A percentile compares a stretch with the other conserved stretches of the same genome.
Evolutionary conservation across 2,113 vertebrate species (phyloP).

Genomic region (Ciconia stormi): DNA sequence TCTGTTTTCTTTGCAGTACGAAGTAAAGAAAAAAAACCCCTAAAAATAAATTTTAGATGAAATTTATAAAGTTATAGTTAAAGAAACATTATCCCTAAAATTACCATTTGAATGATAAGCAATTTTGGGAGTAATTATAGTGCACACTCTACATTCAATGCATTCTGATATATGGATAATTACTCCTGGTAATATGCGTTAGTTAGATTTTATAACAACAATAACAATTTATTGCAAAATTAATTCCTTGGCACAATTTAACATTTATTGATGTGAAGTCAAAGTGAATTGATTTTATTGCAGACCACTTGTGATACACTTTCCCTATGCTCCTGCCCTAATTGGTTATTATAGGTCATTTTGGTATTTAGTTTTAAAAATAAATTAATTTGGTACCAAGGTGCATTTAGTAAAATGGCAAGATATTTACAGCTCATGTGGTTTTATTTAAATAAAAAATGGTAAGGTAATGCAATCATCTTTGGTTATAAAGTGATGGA

Average conservation of each 20-base stretch:
- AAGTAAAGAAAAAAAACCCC: neutral
- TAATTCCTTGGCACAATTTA: constrained; percentile 84
- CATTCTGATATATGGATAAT: constrained; percentile 85
- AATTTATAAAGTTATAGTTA: constrained; percentile 68
- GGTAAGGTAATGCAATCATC: constrained; percentile 84
- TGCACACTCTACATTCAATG: constrained; percentile 76
- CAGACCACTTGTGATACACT: constrained; percentile 69
- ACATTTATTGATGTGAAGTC: constrained; percentile 79
- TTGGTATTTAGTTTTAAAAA: constrained; percentile 81
- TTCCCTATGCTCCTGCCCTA: constrained; percentile 79
- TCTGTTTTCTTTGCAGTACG: neutral
- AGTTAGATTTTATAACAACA: constrained; percentile 80
- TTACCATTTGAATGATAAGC: constrained; percentile 84
- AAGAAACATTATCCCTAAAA: constrained; percentile 77
- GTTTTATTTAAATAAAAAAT: constrained; percentile 85
- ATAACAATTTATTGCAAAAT: constrained; percentile 85
- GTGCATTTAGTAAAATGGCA: constrained; percentile 77
- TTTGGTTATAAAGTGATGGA: constrained; percentile 80
- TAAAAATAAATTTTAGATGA: constrained; percentile 63
- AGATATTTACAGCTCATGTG: constrained; percentile 79
- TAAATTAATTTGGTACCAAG: constrained; percentile 80
- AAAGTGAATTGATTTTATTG: constrained; percentile 79
- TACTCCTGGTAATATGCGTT: constrained; percentile 79
- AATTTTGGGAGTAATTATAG: constrained; percentile 80
- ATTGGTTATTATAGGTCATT: constrained; percentile 92